These are phyloP conservation scores for Hippocampus comes DNA, from an alignment of 2,113 vertebrate genomes.

Conservation along the genomic window DNA sequence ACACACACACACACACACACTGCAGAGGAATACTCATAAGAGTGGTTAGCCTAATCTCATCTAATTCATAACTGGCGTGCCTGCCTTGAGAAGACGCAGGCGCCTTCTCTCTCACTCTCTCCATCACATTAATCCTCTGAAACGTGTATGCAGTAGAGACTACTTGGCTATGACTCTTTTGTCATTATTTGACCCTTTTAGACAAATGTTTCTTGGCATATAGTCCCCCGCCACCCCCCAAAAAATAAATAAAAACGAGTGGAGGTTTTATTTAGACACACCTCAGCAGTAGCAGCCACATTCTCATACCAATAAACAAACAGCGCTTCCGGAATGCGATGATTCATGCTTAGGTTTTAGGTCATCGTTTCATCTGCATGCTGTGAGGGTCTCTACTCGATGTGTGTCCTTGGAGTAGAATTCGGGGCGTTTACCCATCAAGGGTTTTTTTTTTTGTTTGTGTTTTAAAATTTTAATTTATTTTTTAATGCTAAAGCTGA, in stretches of 20 bases:
- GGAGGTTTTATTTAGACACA: neutral
- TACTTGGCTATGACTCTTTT: neutral
- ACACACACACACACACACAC: neutral
- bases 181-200: neutral
- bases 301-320: neutral
- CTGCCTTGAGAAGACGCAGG: neutral
- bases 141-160: neutral
- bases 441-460: neutral
- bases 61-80: neutral
- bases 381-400: neutral
- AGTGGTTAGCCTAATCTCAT: constrained; percentile 4
- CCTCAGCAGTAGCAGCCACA: neutral
- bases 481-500: neutral
- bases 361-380: neutral
- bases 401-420: neutral
- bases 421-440: neutral
- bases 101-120: neutral
- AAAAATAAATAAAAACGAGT: neutral
- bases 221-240: fast-evolving
- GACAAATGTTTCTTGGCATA: neutral
- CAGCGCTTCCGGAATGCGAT: neutral
- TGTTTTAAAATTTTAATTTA: too few species aligned
- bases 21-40: neutral
- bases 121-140: constrained; percentile 5
- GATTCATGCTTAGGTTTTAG: neutral